These are phyloP conservation scores for Bufo bufo DNA, from an alignment of 2,113 vertebrate species.

Conservation along the genomic window DNA sequence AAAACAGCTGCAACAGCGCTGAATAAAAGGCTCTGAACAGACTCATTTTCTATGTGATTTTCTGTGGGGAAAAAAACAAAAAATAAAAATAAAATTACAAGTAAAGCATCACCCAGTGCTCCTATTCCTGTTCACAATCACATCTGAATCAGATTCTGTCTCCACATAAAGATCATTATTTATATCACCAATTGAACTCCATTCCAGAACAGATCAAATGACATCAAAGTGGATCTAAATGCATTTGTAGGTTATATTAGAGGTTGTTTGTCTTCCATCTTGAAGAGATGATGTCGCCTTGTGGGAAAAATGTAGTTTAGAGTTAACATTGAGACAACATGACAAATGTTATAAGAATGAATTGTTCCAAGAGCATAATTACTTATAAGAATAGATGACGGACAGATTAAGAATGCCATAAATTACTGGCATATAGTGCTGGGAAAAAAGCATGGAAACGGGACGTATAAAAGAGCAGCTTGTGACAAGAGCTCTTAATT, in stretches of 20 bases:
- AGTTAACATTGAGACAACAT: background rate
- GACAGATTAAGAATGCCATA: background rate
- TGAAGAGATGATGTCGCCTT: background rate
- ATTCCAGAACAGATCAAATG: background rate
- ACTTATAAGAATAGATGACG: background rate
- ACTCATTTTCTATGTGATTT: background rate
- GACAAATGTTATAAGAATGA: background rate
- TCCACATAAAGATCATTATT: background rate
- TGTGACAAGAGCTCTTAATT: too few relatives aligned
- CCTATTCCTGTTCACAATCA: background rate
- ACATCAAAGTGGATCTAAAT: background rate
- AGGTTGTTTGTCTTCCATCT: background rate
- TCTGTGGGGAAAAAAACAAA: too few relatives aligned
- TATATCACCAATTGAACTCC: background rate
- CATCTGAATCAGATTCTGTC: background rate
- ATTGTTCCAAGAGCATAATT: background rate
- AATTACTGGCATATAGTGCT: background rate
- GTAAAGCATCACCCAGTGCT: background rate
- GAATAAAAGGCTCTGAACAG: background rate
- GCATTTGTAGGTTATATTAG: background rate
- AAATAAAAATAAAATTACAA: background rate
- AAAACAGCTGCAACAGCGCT: background rate
- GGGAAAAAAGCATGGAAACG: background rate
- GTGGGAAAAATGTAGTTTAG: background rate
- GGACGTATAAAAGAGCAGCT: background rate